Evolutionary conservation across 2,113 vertebrate species (phyloP).

Genomic region (Jacana jacana): DNA sequence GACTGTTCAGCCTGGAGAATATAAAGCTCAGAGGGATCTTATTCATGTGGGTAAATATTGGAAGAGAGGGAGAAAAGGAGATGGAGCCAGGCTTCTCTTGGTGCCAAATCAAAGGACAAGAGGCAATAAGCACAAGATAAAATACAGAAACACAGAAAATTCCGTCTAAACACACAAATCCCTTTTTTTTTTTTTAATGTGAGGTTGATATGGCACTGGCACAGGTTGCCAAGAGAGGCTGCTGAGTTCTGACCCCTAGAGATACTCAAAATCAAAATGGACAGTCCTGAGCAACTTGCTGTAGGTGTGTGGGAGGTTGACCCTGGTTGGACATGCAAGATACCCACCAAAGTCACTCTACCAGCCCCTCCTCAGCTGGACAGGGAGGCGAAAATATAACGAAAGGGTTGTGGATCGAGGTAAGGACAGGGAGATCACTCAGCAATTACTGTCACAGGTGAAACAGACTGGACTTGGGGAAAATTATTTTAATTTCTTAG

Average conservation of each 20-base stretch:
- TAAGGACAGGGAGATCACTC: not conserved
- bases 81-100: not conserved
- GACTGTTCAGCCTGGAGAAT: not conserved
- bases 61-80: not conserved
- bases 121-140: not conserved
- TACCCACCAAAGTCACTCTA: not conserved
- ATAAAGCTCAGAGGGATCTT: not conserved
- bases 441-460: not conserved
- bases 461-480: not conserved
- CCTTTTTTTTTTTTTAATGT: too few relatives aligned
- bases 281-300: not conserved
- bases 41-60: not conserved
- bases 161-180: not conserved
- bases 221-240: not conserved
- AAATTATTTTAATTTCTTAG: not conserved
- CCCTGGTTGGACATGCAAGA: not conserved
- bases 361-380: not conserved
- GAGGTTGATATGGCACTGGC: not conserved
- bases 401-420: not conserved
- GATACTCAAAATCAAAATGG: not conserved
- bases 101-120: not conserved
- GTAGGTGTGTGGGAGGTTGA: not conserved
- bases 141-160: not conserved
- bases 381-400: not conserved
- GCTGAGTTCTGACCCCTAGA: not conserved